Conservation (phyloP, 2,888 invertebrate genomes). For the Synanthedon andrenaeformis region DNA sequence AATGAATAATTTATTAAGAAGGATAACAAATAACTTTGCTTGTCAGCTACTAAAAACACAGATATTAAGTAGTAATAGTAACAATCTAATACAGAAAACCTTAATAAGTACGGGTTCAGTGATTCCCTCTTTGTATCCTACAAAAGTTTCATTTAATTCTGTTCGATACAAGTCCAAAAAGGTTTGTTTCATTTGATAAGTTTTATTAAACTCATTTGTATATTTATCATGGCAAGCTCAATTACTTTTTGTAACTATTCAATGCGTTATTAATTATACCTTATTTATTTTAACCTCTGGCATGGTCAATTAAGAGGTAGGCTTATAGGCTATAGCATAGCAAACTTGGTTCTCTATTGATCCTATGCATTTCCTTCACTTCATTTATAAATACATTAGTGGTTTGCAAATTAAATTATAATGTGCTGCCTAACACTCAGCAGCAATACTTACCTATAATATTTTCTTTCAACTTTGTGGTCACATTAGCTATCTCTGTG, state of each 20-base stretch:
- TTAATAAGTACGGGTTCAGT: slow-evolving; percentile 24
- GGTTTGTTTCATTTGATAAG: slow-evolving; percentile 21
- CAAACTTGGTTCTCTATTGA: too few relatives aligned
- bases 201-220: background rate
- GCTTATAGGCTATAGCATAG: too few relatives aligned
- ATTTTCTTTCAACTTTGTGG: too few relatives aligned
- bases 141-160: slow-evolving; percentile 13
- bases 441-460: too few relatives aligned
- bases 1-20: slow-evolving; percentile 26
- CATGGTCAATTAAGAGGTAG: too few relatives aligned
- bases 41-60: slow-evolving; percentile 11
- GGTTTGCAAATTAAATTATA: too few relatives aligned
- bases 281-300: background rate
- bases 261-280: background rate
- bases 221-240: background rate
- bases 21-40: slow-evolving; percentile 10
- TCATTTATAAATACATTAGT: too few relatives aligned
- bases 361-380: too few relatives aligned
- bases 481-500: too few relatives aligned
- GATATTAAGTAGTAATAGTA: background rate
- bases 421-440: too few relatives aligned
- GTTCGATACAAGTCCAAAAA: slow-evolving; percentile 46
- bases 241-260: background rate
- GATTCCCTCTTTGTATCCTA: slow-evolving; percentile 9
- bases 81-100: background rate